Evolutionary conservation across 2,113 vertebrate species (phyloP).

Genomic region (Natator depressus): DNA sequence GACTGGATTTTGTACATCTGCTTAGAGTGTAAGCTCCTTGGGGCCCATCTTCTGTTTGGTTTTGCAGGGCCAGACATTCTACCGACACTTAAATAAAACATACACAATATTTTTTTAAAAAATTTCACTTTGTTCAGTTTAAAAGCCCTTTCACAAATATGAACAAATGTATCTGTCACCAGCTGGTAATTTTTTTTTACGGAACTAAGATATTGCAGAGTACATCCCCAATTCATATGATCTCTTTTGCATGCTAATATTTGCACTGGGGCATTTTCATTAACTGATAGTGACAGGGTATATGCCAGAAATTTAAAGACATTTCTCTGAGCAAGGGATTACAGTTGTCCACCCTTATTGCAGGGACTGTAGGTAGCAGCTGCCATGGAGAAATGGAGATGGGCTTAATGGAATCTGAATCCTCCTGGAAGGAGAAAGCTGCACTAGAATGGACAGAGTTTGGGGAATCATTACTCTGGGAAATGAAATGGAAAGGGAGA

Average conservation of each 20-base stretch:
- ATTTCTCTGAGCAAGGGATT: not conserved
- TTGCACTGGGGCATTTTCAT: fast-evolving
- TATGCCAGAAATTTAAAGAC: not conserved
- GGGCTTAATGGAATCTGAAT: not conserved
- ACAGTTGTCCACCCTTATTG: not conserved
- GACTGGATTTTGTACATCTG: not conserved
- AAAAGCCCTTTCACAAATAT: not conserved
- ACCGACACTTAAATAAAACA: not conserved
- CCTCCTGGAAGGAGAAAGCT: not conserved
- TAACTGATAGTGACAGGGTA: not conserved
- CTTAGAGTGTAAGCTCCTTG: not conserved
- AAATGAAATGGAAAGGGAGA: not conserved
- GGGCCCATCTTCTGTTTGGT: not conserved
- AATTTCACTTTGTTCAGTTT: not conserved
- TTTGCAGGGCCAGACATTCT: not conserved
- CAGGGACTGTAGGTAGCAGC: not conserved
- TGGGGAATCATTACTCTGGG: not conserved
- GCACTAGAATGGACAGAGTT: not conserved
- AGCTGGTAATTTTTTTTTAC: not conserved
- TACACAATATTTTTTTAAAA: not conserved
- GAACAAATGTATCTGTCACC: not conserved
- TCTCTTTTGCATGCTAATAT: not conserved
- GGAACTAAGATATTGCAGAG: not conserved
- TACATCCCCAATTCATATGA: not conserved
- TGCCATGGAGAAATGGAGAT: not conserved